A percentile compares a stretch with the other conserved stretches of the same genome.
Evolutionary conservation across 2,797 vertebrate genomes (phyloP).

Genomic region (Chloroceryle amazona): DNA sequence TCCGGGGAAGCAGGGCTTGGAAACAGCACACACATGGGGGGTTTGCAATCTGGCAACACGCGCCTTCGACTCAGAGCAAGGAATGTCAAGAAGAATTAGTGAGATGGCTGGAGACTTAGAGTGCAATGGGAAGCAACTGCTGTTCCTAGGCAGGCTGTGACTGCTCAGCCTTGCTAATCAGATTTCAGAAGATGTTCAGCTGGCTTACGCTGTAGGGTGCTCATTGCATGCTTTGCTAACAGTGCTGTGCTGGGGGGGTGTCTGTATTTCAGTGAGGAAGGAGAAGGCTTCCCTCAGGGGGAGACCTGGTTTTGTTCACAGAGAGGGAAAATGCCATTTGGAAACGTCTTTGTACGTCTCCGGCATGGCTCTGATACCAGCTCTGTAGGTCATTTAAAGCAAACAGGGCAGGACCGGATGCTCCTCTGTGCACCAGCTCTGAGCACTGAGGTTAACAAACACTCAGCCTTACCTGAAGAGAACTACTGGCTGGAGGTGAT

Average conservation of each 20-base stretch:
- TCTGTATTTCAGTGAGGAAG: background rate
- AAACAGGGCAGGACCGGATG: background rate
- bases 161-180: constrained; percentile 7
- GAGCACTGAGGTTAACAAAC: background rate
- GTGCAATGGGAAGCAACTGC: background rate
- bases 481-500: background rate
- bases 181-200: background rate
- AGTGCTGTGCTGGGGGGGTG: background rate
- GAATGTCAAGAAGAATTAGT: background rate
- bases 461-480: background rate
- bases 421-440: background rate
- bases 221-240: background rate
- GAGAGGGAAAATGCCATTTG: background rate
- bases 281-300: background rate
- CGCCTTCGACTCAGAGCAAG: background rate
- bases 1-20: rapidly evolving
- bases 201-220: background rate
- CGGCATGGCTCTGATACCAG: rapidly evolving
- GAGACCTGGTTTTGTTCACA: background rate
- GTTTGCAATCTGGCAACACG: rapidly evolving
- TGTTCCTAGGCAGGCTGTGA: background rate
- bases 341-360: background rate
- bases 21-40: background rate
- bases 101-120: background rate
- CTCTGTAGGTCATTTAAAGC: background rate